Conservation (phyloP, 30 jellyfish, hydroid and myxozoan species). For the Turritopsis rubra region DNA sequence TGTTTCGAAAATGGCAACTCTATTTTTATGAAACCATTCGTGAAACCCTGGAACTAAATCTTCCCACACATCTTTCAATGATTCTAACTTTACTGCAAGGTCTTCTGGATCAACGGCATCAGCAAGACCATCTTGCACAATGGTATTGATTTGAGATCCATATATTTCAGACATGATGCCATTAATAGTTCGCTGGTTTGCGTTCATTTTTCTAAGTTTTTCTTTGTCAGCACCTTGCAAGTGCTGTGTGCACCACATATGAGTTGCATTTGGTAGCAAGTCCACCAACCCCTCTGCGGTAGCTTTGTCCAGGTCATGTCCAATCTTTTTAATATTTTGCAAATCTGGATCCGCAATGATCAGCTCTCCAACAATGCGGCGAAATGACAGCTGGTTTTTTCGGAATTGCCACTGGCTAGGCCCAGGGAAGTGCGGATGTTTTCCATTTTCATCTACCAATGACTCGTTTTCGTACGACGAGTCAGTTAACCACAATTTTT, state of each 20-base stretch:
- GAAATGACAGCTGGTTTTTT: slow-evolving; percentile 29
- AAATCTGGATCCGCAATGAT: slow-evolving; percentile 28
- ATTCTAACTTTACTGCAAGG: slow-evolving; percentile 19
- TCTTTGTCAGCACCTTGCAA: slow-evolving; percentile 39
- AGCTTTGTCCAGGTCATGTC: slow-evolving; percentile 55
- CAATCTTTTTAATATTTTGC: slow-evolving; percentile 27
- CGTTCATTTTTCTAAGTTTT: slow-evolving; percentile 32
- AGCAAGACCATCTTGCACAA: slow-evolving; percentile 42
- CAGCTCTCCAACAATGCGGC: slow-evolving; percentile 37
- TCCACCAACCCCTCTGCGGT: slow-evolving; percentile 31
- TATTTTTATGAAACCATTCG: slow-evolving; percentile 28
- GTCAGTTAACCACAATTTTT: slow-evolving; percentile 41
- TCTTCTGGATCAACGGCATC: slow-evolving; percentile 26
- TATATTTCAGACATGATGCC: slow-evolving; percentile 51
- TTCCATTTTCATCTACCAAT: slow-evolving; percentile 28
- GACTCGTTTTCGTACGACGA: slow-evolving; percentile 37
- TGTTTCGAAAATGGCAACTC: slow-evolving; percentile 21
- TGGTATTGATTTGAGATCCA: slow-evolving; percentile 27
- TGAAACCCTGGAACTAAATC: slow-evolving; percentile 39
- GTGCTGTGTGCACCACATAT: slow-evolving; percentile 47
- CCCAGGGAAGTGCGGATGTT: slow-evolving; percentile 13
- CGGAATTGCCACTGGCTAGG: slow-evolving; percentile 25
- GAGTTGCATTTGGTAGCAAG: slow-evolving; percentile 28
- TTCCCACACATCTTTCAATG: slow-evolving; percentile 29
- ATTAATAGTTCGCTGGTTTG: slow-evolving; percentile 35